Base-by-base conservation (phyloP, 2,888 invertebrate genomes). In the Disparrhopalites patrizii region DNA sequence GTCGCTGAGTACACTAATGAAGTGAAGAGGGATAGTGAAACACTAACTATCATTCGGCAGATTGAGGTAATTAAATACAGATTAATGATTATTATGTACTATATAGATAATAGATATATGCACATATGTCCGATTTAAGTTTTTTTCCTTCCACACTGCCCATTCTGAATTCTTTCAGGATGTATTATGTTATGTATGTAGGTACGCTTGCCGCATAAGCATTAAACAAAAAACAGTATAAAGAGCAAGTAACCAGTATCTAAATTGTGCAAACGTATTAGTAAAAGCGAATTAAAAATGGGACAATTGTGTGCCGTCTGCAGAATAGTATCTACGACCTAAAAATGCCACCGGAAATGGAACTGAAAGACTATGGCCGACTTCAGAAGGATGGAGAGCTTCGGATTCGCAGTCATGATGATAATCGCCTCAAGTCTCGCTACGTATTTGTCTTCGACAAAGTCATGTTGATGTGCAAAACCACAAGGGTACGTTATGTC, bases 361-460 rank as follows among this genome's bases (percentile, higher is more conserved):
- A 88, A 73, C 83, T 97, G 62, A 87, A 89, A 73, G 91, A 93
- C 77, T 97, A 93, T 80, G 99, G 98, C 0, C 85, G 93, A 47
- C 83, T 98, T 70, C 85, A 95, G 76, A 87, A 90, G 76, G 98
- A 99, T 80, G 97, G 96, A 10, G 97, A 97, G 80, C 83, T 98
- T 40, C 89, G 90, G 81, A 90, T 98, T 38, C 90, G 90, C 79
- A 89, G 89, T 58, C 93, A 93, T 78, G 89, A 89, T 77, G 80
- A 78, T 61, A 93, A 91, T 79, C 90, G 91, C 79, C 83, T 88
- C 15, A 86, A 89, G 78, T 85, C 86, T 56, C 84, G 83, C 79
- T 96, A 96, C 80, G 92, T 95, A 30, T 99, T 99, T 82, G 88
- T 99, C 66, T 99, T 99, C 80, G 97, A 99, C 81, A 94, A 94